Conservation (phyloP, 1,140 invertebrate genomes). For the Trachelipus rathkii region DNA sequence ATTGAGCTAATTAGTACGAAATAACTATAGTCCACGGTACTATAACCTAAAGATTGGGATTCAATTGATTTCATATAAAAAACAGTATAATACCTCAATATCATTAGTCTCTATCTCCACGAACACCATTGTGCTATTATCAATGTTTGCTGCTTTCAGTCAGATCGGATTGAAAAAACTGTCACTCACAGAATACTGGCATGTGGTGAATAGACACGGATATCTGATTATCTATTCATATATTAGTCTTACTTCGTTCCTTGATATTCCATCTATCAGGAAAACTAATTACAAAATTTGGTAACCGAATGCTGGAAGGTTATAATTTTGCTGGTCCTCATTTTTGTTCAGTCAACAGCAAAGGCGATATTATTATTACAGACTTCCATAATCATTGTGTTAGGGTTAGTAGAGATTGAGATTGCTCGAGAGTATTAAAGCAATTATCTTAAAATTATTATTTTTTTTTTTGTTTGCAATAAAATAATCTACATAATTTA, state of each 20-base stretch:
- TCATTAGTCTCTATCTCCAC: too few relatives aligned
- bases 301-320: constrained; percentile 50
- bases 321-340: constrained; percentile 60
- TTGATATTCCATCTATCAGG: constrained; percentile 58
- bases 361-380: constrained; percentile 56
- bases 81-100: too few relatives aligned
- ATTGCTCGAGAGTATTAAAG: too few relatives aligned
- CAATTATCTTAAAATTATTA: too few relatives aligned
- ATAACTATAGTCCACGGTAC: too few relatives aligned
- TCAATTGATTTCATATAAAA: too few relatives aligned
- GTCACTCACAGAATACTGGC: too few relatives aligned
- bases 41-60: too few relatives aligned
- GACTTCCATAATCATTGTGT: constrained; percentile 61
- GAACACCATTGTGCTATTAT: too few relatives aligned
- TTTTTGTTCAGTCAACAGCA: constrained; percentile 57
- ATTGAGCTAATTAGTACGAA: too few relatives aligned
- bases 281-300: constrained; percentile 52
- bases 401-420: constrained; percentile 49
- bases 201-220: constrained; percentile 56
- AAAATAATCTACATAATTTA: background rate
- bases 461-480: background rate
- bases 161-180: too few relatives aligned
- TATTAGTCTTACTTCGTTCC: constrained; percentile 58
- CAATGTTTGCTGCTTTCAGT: too few relatives aligned
- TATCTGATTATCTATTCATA: constrained; percentile 60